Percentiles rank a stretch among this genome's conserved stretches.
These are phyloP conservation scores for Sapajus apella DNA, from an alignment of 2,113 vertebrate species.

Conservation along the genomic window DNA sequence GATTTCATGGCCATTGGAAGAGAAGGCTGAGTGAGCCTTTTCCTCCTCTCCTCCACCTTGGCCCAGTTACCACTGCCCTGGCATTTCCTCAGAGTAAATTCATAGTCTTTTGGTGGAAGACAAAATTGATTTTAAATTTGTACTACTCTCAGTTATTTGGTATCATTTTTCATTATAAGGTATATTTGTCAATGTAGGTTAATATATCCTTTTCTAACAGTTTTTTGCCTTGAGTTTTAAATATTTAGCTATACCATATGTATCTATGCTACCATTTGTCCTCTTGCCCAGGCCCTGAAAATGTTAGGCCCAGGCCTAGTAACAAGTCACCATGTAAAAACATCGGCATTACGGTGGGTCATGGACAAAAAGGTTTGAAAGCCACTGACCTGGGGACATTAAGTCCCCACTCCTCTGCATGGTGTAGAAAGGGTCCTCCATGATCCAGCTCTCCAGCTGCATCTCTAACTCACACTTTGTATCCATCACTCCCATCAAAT, in stretches of 20 bases:
- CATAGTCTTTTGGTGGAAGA: background rate
- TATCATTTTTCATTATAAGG: background rate
- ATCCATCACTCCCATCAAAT: background rate
- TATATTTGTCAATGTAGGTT: background rate
- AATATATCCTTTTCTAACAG: background rate
- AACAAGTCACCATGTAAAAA: background rate
- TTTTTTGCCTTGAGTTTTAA: background rate
- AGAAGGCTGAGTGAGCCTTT: background rate
- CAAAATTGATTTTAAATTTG: background rate
- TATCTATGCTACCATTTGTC: background rate
- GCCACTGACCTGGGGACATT: background rate
- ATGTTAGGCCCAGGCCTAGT: background rate
- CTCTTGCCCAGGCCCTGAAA: background rate
- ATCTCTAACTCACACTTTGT: background rate
- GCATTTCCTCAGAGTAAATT: background rate
- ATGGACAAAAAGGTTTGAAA: background rate
- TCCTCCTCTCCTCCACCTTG: background rate
- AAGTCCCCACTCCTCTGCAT: background rate
- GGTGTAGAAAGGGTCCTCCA: background rate
- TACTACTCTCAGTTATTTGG: background rate
- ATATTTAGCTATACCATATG: background rate
- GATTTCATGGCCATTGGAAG: background rate
- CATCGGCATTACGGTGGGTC: background rate
- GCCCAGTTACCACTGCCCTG: background rate
- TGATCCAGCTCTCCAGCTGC: background rate